phyloP scores from a whole-genome alignment of 2,888 invertebrate genomes.

The Emmelina monodactyla region DNA sequence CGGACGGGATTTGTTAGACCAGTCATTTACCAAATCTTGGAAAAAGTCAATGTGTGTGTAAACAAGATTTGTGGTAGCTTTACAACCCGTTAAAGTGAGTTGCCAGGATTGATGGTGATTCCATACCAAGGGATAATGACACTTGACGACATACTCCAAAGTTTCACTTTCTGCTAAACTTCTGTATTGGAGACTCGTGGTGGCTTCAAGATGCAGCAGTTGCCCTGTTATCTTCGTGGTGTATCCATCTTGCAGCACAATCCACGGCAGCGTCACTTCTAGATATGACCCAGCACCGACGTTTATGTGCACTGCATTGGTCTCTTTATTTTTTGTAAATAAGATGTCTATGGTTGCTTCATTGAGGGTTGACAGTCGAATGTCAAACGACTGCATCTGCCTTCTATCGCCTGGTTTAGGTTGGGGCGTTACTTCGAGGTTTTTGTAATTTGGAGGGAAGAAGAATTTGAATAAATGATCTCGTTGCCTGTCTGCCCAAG shows the following conservation, averaged over 20 bases:
- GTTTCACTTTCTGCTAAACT: constrained; percentile 95
- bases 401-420: constrained; percentile 89
- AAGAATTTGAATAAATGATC: constrained; percentile 96
- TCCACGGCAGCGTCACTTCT: constrained; percentile 96
- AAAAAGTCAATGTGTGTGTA: constrained; percentile 97
- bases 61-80: constrained; percentile 90
- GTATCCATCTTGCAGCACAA: constrained; percentile 86
- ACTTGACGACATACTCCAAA: constrained; percentile 86
- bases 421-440: constrained; percentile 79
- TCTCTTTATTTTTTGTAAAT: constrained; percentile 93
- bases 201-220: constrained; percentile 91
- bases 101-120: constrained; percentile 97
- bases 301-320: constrained; percentile 96
- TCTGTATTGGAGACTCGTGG: constrained; percentile 93
- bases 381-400: constrained; percentile 90
- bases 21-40: constrained; percentile 95
- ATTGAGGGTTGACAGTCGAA: constrained; percentile 87
- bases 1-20: constrained; percentile 92
- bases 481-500: constrained; percentile 98
- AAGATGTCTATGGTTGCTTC: constrained; percentile 96
- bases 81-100: constrained; percentile 89
- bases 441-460: constrained; percentile 88
- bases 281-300: constrained; percentile 95
- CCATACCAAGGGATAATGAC: constrained; percentile 93
- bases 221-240: constrained; percentile 92